Conservation (phyloP, 2,888 invertebrate genomes). For the Pardosa pseudoannulata region DNA sequence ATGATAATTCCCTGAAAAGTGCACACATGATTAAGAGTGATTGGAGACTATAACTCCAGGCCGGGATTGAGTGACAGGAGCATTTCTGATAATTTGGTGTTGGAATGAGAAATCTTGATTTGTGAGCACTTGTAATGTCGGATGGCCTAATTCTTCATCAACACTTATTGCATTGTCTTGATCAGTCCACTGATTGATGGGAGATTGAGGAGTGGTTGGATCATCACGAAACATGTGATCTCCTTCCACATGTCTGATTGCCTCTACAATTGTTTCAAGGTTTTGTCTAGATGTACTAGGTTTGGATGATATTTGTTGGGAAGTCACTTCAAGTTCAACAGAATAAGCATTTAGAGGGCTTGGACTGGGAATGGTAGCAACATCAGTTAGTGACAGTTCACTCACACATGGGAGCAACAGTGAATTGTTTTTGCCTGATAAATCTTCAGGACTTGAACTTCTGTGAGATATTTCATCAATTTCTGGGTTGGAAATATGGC, state of each 20-base stretch:
- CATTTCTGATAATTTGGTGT: slow-evolving; percentile 74
- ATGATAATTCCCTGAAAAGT: slow-evolving; percentile 47
- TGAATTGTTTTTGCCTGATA: slow-evolving; percentile 60
- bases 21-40: slow-evolving; percentile 66
- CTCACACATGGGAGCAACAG: slow-evolving; percentile 46
- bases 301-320: slow-evolving; percentile 30
- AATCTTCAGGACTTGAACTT: slow-evolving; percentile 64
- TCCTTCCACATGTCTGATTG: slow-evolving; percentile 97
- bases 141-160: slow-evolving; percentile 38
- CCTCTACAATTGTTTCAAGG: slow-evolving; percentile 98
- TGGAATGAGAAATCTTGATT: slow-evolving; percentile 67
- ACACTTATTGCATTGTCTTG: slow-evolving; percentile 16
- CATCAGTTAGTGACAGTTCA: slow-evolving; percentile 49
- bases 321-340: slow-evolving; percentile 12
- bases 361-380: slow-evolving; percentile 38
- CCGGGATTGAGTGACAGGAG: slow-evolving; percentile 82
- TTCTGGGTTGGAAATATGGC: slow-evolving; percentile 48
- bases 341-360: slow-evolving; percentile 31
- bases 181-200: not conserved
- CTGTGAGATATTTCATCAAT: slow-evolving; percentile 42
- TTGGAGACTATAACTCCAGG: slow-evolving; percentile 91
- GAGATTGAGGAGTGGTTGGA: slow-evolving; percentile 47
- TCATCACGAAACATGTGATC: slow-evolving; percentile 92
- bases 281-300: slow-evolving; percentile 90
- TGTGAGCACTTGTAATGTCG: slow-evolving; percentile 38